Evolutionary conservation across 23 tunicate species (phyloP), one percentile per base, ranked within the genome.

Genomic region (Halocynthia aurantium): DNA sequence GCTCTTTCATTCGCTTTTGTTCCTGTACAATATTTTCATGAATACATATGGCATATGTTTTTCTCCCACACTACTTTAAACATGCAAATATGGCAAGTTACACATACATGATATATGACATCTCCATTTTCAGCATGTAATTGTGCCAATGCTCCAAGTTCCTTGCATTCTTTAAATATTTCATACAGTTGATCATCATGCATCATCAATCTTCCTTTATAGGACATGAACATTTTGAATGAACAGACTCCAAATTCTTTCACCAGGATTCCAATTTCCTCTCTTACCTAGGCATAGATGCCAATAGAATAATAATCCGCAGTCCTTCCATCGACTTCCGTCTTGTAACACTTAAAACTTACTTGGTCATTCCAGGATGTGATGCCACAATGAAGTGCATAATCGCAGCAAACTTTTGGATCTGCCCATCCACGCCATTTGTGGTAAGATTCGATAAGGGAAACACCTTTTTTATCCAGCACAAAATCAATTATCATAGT

Each of bases 51-150:
- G 22, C 69, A 63, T 31, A 31, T 0, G 1, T 31, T 31, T 31
- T 31, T 4, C 44, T 31, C 44, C 44, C 44, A 31, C 44, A 31
- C 1, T 31, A 31, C 44, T 31, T 31, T 31, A 31, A 31, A 31
- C 44, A 15, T 15, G 64, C 64, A 13, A 58, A 58, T 58, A 13
- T 17, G 44, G 64, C 18, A 58, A 67, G 31, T 11, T 2, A 10
- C 19, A 74, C 78, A 8, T 13, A 74, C 78, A 55, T 70, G 57
- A 53, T 80, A 54, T 69, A 82, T 82, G 0, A 82, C 72, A 58
- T 77, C 79, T 19, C 99, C 99, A 67, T 94, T 94, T 81, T 94
- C 99, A 64, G 99, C 99, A 65, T 94, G 99, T 57, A 94, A 80
- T 15, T 91, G 69, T 7, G 99, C 99, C 17, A 88, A 61, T 13